phyloP scores from a whole-genome alignment of 2,797 vertebrate genomes.

The Poeciliopsis paucimaculata region DNA sequence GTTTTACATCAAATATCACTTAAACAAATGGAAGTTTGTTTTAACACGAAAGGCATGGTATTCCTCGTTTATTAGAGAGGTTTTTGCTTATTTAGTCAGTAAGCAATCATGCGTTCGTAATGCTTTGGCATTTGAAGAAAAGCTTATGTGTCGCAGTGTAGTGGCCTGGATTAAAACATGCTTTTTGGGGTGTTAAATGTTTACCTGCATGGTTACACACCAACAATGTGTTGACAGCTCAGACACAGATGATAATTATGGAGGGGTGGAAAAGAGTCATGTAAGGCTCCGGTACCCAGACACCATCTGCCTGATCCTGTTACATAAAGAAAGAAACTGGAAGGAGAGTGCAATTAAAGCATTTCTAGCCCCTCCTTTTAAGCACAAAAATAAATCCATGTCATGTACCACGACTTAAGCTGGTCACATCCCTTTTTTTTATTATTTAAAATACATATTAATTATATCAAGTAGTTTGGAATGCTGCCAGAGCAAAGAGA shows the following conservation, averaged over 20 bases:
- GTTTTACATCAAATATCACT: background rate
- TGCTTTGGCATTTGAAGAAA: constrained; percentile 2
- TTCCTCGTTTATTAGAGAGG: background rate
- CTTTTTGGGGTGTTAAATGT: constrained; percentile 33
- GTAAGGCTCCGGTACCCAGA: constrained; percentile 70
- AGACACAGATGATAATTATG: constrained; percentile 38
- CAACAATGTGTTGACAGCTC: constrained; percentile 33
- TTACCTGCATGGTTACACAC: constrained; percentile 29
- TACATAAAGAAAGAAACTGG: constrained; percentile 73
- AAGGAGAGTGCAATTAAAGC: constrained; percentile 66
- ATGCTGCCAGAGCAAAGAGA: constrained; percentile 22
- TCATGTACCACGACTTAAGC: constrained; percentile 28
- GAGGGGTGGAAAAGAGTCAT: constrained; percentile 62
- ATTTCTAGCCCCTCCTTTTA: constrained; percentile 27
- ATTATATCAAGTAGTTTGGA: constrained; percentile 50
- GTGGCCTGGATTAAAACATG: constrained; percentile 25
- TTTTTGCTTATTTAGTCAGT: background rate
- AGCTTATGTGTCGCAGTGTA: background rate
- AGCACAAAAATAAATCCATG: constrained; percentile 15
- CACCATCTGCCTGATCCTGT: constrained; percentile 78
- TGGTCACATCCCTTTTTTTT: constrained; percentile 10
- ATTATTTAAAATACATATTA: constrained; percentile 28
- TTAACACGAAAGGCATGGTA: background rate
- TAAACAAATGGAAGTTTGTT: background rate
- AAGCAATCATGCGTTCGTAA: background rate